Evolutionary conservation across 2,113 vertebrate species (phyloP), one percentile per base, ranked within the genome.

Genomic region (Sigmodon hispidus): DNA sequence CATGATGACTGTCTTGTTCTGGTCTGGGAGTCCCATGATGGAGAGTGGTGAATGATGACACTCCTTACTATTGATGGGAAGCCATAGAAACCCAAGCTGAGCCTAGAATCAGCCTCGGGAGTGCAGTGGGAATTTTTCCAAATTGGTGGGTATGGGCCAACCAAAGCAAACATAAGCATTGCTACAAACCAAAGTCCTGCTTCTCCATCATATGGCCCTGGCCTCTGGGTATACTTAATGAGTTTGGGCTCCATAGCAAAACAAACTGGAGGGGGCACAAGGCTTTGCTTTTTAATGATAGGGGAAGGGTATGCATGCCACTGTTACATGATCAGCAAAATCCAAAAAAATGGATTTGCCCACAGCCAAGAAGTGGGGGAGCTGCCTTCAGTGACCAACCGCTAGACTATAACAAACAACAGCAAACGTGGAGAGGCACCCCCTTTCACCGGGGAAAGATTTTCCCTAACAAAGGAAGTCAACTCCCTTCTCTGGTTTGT

Each of bases 121-220:
- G 70, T 16, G 45, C 90, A 15, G 0, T 83, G 81, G 80, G 69
- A 70, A 92, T 59, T 90, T 91, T 77, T 95, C 81, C 81, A 92
- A 88, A 93, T 69, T 34, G 50, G 57, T 59, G 81, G 55, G 45
- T 29, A 73, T 24, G 29, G 45, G 12, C n/a, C 55, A 92, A 86
- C 26, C 17, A 83, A 95, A 97, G 67, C 94, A 90, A 94, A 94
- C 50, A 70, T 43, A 87, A 79, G 26, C 48, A 72, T 2, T 55
- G 80, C 12, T 87, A 7, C 70, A 87, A 95, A 90, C 52, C 89
- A 93, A 80, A 76, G 89, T 52, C 85, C 55, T 67, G 24, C 55
- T 63, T 87, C 76, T 22, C 6, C 67, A 57, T 19, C 67, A 87
- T 63, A 36, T 48, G 87, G 70, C 75, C 70, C 55, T 57, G 57